Base-by-base conservation (phyloP, 2,888 invertebrate genomes). In the Liopterus haemorrhoidalis region DNA sequence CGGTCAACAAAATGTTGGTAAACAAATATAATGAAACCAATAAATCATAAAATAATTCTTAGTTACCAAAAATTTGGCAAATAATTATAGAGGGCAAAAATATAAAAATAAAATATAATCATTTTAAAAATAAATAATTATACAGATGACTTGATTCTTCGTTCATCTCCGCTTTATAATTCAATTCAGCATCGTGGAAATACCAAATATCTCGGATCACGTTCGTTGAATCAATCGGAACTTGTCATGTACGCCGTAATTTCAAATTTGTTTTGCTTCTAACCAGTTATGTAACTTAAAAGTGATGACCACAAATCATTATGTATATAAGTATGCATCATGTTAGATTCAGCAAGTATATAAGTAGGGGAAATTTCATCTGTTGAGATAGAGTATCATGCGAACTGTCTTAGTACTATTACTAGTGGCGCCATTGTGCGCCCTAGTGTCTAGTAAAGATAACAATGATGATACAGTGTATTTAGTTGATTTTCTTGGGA, bases 301-400 rank as follows among this genome's bases (percentile, higher is more conserved):
- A n/a, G 20, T 36, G 39, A 45, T 25, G 32, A 44, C 38, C 38
- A 38, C 37, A 38, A 22, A 16, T 39, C 33, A 33, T 32, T 31
- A 25, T 25, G 38, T 45, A 45, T 45, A 39, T 45, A 45, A 39
- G 9, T 45, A 45, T 45, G 32, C 39, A 45, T 15, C 4, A 38
- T 15, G 6, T 27, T 38, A 11, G 27, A 27, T 18, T 12, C 14
- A 12, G 38, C 25, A 27, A n/a, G 38, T 15, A 15, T 38, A 38
- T 27, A 38, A 20, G 15, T 8, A 22, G 36, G 36, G 14, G n/a
- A 36, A 19, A 19, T 27, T 35, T 36, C 28, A 6, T 25, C 24
- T 11, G 9, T 11, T 42, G 27, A 15, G 30, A 11, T 25, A 38
- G 45, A 25, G 12, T 8, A 35, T 24, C 38, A 45, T 39, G 45